A percentile compares a stretch with the other conserved stretches of the same genome.
These are phyloP conservation scores for Drosophila acutilabella DNA, from an alignment of 2,888 invertebrate species.

Conservation along the genomic window DNA sequence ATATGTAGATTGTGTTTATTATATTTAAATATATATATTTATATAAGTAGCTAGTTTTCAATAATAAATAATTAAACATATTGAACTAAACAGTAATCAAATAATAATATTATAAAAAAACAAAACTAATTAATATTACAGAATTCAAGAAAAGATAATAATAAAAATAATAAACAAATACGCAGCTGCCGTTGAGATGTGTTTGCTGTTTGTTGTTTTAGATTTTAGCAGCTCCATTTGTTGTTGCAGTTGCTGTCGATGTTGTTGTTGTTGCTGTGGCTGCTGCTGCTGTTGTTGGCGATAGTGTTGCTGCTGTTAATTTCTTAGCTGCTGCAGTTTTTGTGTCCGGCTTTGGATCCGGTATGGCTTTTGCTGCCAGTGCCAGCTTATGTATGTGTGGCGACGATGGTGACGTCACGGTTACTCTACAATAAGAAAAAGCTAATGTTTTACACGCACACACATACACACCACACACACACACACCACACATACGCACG, in stretches of 20 bases:
- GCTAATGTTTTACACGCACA: conserved; percentile 82
- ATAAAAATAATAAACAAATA: conserved; percentile 20
- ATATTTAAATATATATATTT: conserved; percentile 50
- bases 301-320: conserved; percentile 20
- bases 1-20: conserved; percentile 43
- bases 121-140: conserved; percentile 74
- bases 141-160: conserved; percentile 34
- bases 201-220: neutral
- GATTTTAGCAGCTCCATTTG: conserved; percentile 32
- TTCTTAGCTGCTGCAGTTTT: conserved; percentile 41
- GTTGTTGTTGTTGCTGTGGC: conserved; percentile 14
- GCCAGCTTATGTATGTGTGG: conserved; percentile 82
- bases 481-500: conserved; percentile 65
- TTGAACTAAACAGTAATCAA: conserved; percentile 77
- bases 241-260: conserved; percentile 16
- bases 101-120: conserved; percentile 52
- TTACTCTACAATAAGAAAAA: conserved; percentile 85
- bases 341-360: conserved; percentile 57
- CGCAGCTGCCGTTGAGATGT: conserved; percentile 28
- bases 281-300: conserved; percentile 23
- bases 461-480: conserved; percentile 76
- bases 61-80: conserved; percentile 78
- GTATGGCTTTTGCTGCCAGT: conserved; percentile 68
- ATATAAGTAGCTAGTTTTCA: conserved; percentile 72
- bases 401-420: conserved; percentile 84